Evolutionary conservation across 2,888 invertebrate species (phyloP).

Genomic region (Lacanobia wlatinum): DNA sequence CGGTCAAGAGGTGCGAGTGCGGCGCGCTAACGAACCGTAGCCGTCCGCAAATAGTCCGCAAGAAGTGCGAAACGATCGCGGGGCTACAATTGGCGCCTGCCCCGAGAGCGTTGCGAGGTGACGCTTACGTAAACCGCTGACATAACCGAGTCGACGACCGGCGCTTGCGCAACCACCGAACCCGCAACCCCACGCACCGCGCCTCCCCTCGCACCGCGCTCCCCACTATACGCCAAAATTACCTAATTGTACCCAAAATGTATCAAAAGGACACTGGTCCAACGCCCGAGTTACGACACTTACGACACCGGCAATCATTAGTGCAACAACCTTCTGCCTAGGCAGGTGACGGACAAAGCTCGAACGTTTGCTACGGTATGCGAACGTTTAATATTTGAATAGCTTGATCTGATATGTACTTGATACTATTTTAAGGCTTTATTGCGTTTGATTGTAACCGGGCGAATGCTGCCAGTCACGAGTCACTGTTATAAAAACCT

Average conservation of each 20-base stretch:
- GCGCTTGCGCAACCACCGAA: conserved; percentile 88
- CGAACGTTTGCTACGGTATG: conserved; percentile 71
- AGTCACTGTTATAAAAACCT: conserved; percentile 58
- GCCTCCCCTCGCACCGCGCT: conserved; percentile 76
- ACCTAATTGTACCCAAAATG: conserved; percentile 89
- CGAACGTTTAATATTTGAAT: conserved; percentile 78
- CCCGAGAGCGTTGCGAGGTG: conserved; percentile 88
- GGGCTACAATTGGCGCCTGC: conserved; percentile 84
- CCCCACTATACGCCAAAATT: conserved; percentile 82
- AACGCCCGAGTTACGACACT: conserved; percentile 85
- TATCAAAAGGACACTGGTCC: conserved; percentile 87
- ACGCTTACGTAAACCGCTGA: conserved; percentile 89
- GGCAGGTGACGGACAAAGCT: conserved; percentile 77
- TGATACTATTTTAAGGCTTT: conserved; percentile 52
- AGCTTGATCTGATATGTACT: conserved; percentile 72
- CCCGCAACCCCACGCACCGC: conserved; percentile 88
- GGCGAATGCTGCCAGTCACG: conserved; percentile 36
- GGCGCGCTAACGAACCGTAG: conserved; percentile 82
- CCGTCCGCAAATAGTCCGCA: conserved; percentile 85
- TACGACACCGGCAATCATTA: conserved; percentile 84
- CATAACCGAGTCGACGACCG: conserved; percentile 91
- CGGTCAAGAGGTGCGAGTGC: conserved; percentile 72
- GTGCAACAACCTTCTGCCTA: conserved; percentile 86
- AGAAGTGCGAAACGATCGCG: conserved; percentile 88
- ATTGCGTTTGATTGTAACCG: conserved; percentile 50